Evolutionary conservation across 2,888 invertebrate genomes (phyloP), one percentile per base, ranked within the genome.

Genomic region (Torymus texanus): DNA sequence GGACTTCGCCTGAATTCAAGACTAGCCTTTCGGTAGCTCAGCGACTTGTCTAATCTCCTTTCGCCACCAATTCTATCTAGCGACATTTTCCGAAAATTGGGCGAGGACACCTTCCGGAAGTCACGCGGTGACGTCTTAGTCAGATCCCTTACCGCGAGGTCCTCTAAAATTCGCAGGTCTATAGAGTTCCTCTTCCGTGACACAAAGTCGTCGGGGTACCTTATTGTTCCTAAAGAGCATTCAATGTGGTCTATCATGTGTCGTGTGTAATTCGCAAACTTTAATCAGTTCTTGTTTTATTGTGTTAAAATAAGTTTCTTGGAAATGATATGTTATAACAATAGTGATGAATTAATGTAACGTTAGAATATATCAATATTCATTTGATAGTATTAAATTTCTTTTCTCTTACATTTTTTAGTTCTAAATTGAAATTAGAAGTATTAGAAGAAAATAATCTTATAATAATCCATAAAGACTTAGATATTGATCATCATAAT

Each of bases 1-100:
- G 90, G 90, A 80, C 89, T 90, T 59, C 85, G 85, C 75, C 87
- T 84, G 68, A 89, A 88, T 50, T 90, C 90, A 24, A 90, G 85
- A 77, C 89, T 90, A 2, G 90, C 86, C 83, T 90, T 90, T 61
- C 90, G 87, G 56, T 83, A 85, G 16, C 87, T 86, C 78, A 87
- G 82, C 14, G 86, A 83, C 79, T 86, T 87, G 16, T 89, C 90
- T 56, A 85, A 78, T 68, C 86, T 84, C 5, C 88, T 85, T 12
- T 89, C 89, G 11, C 86, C 85, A 2, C 87, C 88, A 78, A 87
- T 84, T 83, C 86, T 86, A 78, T 90, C 90, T 74, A 90, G 85
- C 14, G 90, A 90, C 88, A 88, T 90, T 85, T 88, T 88, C 18
- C 88, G 88, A 78, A 89, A 89, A 78, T 88, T 89, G 13, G 88